Base-by-base conservation (phyloP, 2,797 vertebrate genomes). In the Mastacembelus armatus region DNA sequence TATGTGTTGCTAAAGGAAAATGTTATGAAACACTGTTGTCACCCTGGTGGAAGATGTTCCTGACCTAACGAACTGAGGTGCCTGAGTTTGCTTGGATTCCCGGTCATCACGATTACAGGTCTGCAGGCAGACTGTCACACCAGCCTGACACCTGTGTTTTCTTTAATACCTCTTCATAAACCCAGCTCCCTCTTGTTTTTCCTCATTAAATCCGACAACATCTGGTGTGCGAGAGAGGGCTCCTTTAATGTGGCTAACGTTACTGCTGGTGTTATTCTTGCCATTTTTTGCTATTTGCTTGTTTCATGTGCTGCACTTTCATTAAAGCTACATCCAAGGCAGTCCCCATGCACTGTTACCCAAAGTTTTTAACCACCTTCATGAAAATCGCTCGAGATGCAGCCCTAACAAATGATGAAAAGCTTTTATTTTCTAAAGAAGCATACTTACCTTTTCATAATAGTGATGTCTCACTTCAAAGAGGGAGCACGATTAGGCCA, bases 401-500 rank as follows among this genome's bases (percentile, higher is more conserved):
- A 88, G 92, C 91, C 89, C 88, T 79, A 82, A 88, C 86, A 91
- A 91, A 92, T 85, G 88, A 91, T 92, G 90, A 92, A 92, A 93
- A 92, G 91, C 89, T 89, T 92, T 91, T 93, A 91, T 94, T 94
- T 91, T 91, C 88, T 80, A 82, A 91, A 88, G 91, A 88, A 78
- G 91, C 87, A 84, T 91, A 85, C 91, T 91, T 93, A 93, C 90
- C 92, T 93, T 92, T 92, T 92, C 91, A 92, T 93, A 94, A 92
- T 91, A 90, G 92, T 92, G 91, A 93, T 92, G 91, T 92, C 90
- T 92, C 85, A 92, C 93, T 94, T 95, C 93, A 95, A 94, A 94
- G 93, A 80, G 86, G 80, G 88, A 90, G 74, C 81, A 81, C 90
- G 90, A 94, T 94, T 94, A 93, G 91, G 83, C 92, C 91, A 78